phyloP scores from a whole-genome alignment of 35 echinoderm and acorn worm species.

The Apostichopus californicus region DNA sequence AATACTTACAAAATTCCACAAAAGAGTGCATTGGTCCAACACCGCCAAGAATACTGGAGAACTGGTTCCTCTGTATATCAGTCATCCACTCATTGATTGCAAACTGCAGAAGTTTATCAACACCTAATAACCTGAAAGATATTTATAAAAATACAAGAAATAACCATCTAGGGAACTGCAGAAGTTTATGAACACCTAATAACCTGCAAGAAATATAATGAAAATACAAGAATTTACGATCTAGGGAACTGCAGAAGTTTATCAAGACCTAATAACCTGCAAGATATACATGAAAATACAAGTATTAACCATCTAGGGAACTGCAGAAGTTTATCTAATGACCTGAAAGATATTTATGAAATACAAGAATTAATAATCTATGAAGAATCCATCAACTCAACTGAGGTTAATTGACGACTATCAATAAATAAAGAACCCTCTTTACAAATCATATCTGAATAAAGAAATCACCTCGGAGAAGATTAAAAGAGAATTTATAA shows the following conservation, averaged over 20 bases:
- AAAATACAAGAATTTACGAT: too few species aligned
- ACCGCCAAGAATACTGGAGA: slow-evolving; percentile 89
- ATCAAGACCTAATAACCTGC: slow-evolving; percentile 85
- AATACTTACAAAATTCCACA: slow-evolving; percentile 89
- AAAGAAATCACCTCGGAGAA: too few species aligned
- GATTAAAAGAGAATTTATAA: too few species aligned
- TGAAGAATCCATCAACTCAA: too few species aligned
- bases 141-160: neutral
- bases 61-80: slow-evolving; percentile 92
- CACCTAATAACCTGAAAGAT: slow-evolving; percentile 78
- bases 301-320: neutral
- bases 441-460: too few species aligned
- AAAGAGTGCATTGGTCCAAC: slow-evolving; percentile 99
- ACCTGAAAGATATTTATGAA: neutral
- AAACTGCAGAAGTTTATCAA: slow-evolving; percentile 82
- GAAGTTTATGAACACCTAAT: slow-evolving; percentile 79
- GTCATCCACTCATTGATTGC: slow-evolving; percentile 90
- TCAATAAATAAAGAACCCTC: too few species aligned
- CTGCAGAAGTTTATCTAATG: too few species aligned
- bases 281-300: slow-evolving; percentile 8
- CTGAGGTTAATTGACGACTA: too few species aligned
- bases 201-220: slow-evolving; percentile 67
- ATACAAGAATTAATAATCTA: too few species aligned
- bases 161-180: too few species aligned
- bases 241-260: slow-evolving; percentile 59